A percentile compares a stretch with the other conserved stretches of the same genome.
Evolutionary conservation across 1,140 invertebrate species (phyloP).

Genomic region (Manduca sexta): DNA sequence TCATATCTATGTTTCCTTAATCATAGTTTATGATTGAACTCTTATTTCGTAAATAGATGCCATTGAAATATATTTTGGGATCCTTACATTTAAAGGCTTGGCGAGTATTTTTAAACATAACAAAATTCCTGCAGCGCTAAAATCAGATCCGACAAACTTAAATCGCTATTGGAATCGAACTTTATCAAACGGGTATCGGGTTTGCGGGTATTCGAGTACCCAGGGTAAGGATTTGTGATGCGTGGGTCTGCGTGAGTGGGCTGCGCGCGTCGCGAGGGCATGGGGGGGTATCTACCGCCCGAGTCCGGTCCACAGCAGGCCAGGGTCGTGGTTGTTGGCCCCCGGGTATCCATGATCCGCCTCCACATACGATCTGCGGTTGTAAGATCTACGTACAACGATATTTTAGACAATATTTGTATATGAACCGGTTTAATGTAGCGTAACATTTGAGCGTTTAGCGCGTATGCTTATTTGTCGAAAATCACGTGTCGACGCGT

Average conservation of each 20-base stretch:
- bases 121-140: conserved; percentile 25
- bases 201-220: not conserved
- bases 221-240: not conserved
- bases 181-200: not conserved
- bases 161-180: not conserved
- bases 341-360: conserved; percentile 46
- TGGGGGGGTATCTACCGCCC: conserved; percentile 46
- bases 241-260: conserved; percentile 1
- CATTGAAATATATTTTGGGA: too few relatives aligned
- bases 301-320: conserved; percentile 63
- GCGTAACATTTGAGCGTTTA: too few relatives aligned
- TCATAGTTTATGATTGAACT: too few relatives aligned
- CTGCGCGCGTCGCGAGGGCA: conserved; percentile 4
- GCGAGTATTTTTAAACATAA: conserved; percentile 19
- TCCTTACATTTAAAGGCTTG: too few relatives aligned
- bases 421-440: conserved; percentile 3
- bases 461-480: too few relatives aligned
- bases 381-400: conserved; percentile 68
- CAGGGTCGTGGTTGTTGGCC: conserved; percentile 62
- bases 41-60: too few relatives aligned
- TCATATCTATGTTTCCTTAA: too few relatives aligned
- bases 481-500: too few relatives aligned
- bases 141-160: conserved; percentile 16
- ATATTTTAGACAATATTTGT: conserved; percentile 37
- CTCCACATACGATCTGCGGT: conserved; percentile 67